A percentile compares a stretch with the other conserved stretches of the same genome.
Evolutionary conservation across 2,888 invertebrate species (phyloP).

Genomic region (Linhomoeus sp.): DNA sequence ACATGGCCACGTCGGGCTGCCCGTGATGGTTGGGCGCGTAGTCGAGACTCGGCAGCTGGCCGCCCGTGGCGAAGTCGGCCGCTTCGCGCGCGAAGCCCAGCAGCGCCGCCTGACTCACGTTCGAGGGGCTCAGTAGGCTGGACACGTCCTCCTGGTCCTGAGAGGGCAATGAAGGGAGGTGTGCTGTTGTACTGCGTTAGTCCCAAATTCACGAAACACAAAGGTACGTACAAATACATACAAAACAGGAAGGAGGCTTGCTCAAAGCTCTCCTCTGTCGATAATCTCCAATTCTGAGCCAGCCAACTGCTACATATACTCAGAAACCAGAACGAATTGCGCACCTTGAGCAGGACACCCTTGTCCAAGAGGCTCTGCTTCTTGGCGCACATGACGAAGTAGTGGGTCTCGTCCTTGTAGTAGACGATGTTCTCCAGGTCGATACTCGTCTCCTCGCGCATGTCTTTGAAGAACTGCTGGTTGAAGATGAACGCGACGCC

Average conservation of each 20-base stretch:
- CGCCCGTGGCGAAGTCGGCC: conserved; percentile 63
- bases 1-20: conserved; percentile 90
- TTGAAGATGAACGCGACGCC: conserved; percentile 91
- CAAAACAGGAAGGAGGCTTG: too few species aligned
- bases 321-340: too few species aligned
- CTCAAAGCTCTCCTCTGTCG: too few species aligned
- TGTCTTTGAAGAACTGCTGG: conserved; percentile 78
- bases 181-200: too few species aligned
- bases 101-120: conserved; percentile 70
- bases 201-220: too few species aligned
- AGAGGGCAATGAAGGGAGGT: too few species aligned
- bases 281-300: too few species aligned
- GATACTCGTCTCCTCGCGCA: conserved; percentile 68
- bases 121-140: conserved; percentile 59
- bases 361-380: conserved; percentile 37
- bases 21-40: conserved; percentile 95
- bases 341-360: conserved; percentile 12
- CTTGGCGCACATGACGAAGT: conserved; percentile 99
- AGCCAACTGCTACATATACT: too few species aligned
- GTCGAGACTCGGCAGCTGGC: conserved; percentile 37
- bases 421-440: conserved; percentile 97
- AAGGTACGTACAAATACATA: too few species aligned
- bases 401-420: conserved; percentile 97
- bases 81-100: conserved; percentile 81
- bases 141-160: conserved; percentile 78